These are phyloP conservation scores for Emys orbicularis DNA, from an alignment of 2,797 vertebrate species.

Conservation along the genomic window DNA sequence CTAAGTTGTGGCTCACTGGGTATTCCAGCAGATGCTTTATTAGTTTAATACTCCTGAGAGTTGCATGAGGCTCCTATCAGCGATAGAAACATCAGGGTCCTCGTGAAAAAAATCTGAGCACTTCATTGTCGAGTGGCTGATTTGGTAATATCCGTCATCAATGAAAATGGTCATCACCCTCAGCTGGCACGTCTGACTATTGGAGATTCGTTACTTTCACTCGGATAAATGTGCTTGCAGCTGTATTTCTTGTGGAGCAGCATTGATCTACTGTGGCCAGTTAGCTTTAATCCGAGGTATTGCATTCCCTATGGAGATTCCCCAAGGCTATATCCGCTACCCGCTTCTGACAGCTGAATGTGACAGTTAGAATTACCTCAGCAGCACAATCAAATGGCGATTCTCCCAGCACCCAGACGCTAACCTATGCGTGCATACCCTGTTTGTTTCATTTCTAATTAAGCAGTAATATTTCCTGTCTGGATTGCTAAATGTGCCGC, in stretches of 20 bases:
- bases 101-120: background rate
- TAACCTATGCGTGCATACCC: background rate
- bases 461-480: slow-evolving; percentile 13
- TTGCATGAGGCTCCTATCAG: background rate
- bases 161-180: background rate
- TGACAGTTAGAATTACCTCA: background rate
- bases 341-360: background rate
- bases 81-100: background rate
- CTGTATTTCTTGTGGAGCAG: background rate
- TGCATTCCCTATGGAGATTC: background rate
- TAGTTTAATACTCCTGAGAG: background rate
- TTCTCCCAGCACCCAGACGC: background rate
- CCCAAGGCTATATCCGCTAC: background rate
- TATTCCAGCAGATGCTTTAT: background rate
- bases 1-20: background rate
- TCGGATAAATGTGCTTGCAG: background rate
- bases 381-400: background rate
- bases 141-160: background rate
- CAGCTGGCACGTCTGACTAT: background rate
- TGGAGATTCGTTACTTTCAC: background rate
- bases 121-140: background rate
- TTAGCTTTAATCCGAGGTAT: slow-evolving; percentile 33
- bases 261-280: slow-evolving; percentile 23
- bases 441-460: background rate
- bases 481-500: slow-evolving; percentile 2